Conservation (phyloP, 2,113 vertebrate species). For the Epinephelus lanceolatus region DNA sequence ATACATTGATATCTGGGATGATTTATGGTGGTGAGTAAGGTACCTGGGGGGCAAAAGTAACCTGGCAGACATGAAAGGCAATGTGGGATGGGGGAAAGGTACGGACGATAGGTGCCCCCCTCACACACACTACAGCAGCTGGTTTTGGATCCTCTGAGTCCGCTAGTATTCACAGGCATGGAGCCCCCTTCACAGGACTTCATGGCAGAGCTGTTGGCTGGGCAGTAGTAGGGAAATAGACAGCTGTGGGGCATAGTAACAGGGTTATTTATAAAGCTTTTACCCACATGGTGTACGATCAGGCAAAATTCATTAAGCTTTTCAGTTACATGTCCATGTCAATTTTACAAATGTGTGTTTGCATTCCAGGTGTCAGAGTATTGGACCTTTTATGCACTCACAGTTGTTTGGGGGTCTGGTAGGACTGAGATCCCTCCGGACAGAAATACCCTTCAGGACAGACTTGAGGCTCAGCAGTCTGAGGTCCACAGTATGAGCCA, state of each 20-base stretch:
- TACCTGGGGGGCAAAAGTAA: constrained; percentile 90
- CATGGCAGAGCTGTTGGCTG: constrained; percentile 84
- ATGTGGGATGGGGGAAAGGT: constrained; percentile 57
- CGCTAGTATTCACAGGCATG: constrained; percentile 85
- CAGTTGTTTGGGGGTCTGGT: constrained; percentile 86
- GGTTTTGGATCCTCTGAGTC: constrained; percentile 85
- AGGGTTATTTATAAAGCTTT: constrained; percentile 63
- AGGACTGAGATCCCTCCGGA: constrained; percentile 88
- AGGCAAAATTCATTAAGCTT: constrained; percentile 12
- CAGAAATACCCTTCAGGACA: constrained; percentile 92
- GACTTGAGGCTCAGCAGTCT: constrained; percentile 82
- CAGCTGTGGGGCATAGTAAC: constrained; percentile 85
- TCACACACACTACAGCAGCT: constrained; percentile 87
- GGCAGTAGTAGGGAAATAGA: constrained; percentile 90
- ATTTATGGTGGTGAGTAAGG: constrained; percentile 3
- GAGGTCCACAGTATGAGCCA: constrained; percentile 88
- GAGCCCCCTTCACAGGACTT: constrained; percentile 87
- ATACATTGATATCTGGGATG: background rate
- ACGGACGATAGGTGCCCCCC: constrained; percentile 85
- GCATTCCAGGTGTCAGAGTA: background rate
- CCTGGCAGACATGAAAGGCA: constrained; percentile 91
- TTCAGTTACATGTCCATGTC: constrained; percentile 10
- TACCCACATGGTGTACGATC: background rate
- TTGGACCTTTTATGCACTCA: constrained; percentile 69
- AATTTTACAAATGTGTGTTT: background rate